Conservation (phyloP, 1,140 invertebrate species). For the Vollenhovia emeryi region DNA sequence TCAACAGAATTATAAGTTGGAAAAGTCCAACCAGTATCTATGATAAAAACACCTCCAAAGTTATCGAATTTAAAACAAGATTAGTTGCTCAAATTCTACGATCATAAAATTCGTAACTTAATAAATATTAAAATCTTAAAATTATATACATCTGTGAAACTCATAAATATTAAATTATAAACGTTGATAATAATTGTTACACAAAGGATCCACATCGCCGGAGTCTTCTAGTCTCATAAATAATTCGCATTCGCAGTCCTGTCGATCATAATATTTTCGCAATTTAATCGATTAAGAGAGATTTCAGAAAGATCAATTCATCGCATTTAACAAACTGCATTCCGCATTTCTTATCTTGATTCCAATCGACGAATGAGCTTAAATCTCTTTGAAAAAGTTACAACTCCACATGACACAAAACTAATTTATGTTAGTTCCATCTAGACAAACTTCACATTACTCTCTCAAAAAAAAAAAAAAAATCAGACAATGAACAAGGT, state of each 20-base stretch:
- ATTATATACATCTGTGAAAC: not conserved
- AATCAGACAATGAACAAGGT: not conserved
- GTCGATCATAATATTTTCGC: not conserved
- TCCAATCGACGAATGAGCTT: not conserved
- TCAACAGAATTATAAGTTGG: slow-evolving; percentile 64
- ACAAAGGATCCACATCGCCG: slow-evolving; percentile 59
- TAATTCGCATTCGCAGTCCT: not conserved
- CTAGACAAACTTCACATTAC: slow-evolving; percentile 2
- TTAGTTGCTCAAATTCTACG: not conserved
- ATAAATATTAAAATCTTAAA: not conserved
- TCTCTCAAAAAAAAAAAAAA: slow-evolving; percentile 1
- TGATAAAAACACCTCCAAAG: slow-evolving; percentile 28
- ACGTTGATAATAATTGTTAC: slow-evolving; percentile 59
- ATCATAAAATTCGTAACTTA: not conserved
- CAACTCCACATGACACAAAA: not conserved
- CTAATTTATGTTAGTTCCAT: not conserved
- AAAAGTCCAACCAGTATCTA: slow-evolving; percentile 55
- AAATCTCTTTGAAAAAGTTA: not conserved
- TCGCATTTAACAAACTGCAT: not conserved
- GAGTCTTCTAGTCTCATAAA: not conserved
- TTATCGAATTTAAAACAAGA: not conserved
- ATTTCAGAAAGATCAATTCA: not conserved
- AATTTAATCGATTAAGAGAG: not conserved
- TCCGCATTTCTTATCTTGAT: not conserved
- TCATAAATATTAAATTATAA: slow-evolving; percentile 24